phyloP scores from a whole-genome alignment of 2,888 invertebrate species.

The Mesorhabditis belari region DNA sequence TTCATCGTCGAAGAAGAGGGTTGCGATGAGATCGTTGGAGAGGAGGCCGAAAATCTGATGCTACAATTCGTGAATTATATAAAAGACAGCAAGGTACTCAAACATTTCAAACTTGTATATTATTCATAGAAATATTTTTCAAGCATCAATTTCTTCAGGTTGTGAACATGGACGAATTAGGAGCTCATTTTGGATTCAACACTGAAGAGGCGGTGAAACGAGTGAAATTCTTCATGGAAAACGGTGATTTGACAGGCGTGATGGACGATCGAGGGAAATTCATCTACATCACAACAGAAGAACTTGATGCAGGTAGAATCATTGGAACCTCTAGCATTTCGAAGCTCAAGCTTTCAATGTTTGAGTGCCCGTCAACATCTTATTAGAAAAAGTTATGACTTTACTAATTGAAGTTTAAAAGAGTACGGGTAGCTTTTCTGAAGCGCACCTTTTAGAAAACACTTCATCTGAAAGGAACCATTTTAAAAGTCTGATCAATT shows the following conservation, averaged over 20 bases:
- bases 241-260: slow-evolving; percentile 81
- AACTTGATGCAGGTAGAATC: slow-evolving; percentile 70
- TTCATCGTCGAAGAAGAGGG: slow-evolving; percentile 51
- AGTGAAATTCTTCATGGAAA: slow-evolving; percentile 74
- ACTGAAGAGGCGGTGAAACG: slow-evolving; percentile 61
- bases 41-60: slow-evolving; percentile 45
- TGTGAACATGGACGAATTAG: slow-evolving; percentile 52
- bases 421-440: not conserved
- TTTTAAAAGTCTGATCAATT: too few relatives aligned
- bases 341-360: too few relatives aligned
- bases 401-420: not conserved
- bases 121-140: not conserved
- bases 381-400: not conserved
- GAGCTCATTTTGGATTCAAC: slow-evolving; percentile 41
- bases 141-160: slow-evolving; percentile 23
- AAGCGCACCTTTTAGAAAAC: not conserved
- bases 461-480: too few relatives aligned
- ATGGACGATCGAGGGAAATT: slow-evolving; percentile 98
- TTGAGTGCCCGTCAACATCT: too few relatives aligned
- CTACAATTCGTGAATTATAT: slow-evolving; percentile 45
- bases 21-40: slow-evolving; percentile 43
- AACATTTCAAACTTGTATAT: not conserved
- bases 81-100: slow-evolving; percentile 40
- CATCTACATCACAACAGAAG: slow-evolving; percentile 86
- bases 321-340: too few relatives aligned